Evolutionary conservation across 2,888 invertebrate genomes (phyloP).

Genomic region (Spilarctia lutea): DNA sequence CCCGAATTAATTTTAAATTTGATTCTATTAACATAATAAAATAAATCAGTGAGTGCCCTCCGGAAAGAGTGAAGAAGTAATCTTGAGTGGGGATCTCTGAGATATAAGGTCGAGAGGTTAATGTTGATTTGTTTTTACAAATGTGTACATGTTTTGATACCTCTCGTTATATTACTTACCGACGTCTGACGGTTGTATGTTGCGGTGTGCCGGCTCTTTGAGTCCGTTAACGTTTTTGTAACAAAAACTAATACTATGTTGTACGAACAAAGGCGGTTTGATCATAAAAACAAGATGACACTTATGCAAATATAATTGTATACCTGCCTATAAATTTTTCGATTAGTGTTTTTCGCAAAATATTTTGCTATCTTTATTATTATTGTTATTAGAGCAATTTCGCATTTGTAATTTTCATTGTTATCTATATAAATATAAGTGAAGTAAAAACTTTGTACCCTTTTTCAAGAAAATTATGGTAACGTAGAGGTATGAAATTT

Average conservation of each 20-base stretch:
- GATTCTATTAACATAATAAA: slow-evolving; percentile 76
- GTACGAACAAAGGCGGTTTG: slow-evolving; percentile 65
- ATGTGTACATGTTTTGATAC: slow-evolving; percentile 56
- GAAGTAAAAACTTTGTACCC: too few relatives aligned
- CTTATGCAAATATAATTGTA: slow-evolving; percentile 21
- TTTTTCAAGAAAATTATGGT: too few relatives aligned
- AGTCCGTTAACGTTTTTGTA: slow-evolving; percentile 65
- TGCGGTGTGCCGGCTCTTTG: slow-evolving; percentile 54
- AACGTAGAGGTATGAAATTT: too few relatives aligned
- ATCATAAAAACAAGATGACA: slow-evolving; percentile 44
- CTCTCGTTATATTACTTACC: slow-evolving; percentile 48
- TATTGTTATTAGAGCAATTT: slow-evolving; percentile 31
- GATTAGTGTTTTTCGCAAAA: slow-evolving; percentile 35
- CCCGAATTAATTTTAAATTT: slow-evolving; percentile 75
- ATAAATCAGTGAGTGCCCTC: slow-evolving; percentile 65
- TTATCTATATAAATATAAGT: background rate
- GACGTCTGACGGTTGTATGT: slow-evolving; percentile 47
- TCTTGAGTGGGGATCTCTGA: slow-evolving; percentile 61
- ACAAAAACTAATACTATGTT: slow-evolving; percentile 74
- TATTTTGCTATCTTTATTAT: slow-evolving; percentile 32
- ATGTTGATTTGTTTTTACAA: slow-evolving; percentile 66
- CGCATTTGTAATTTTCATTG: slow-evolving; percentile 12
- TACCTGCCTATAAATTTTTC: slow-evolving; percentile 25
- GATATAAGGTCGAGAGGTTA: slow-evolving; percentile 65
- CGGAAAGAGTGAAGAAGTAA: slow-evolving; percentile 55